phyloP scores from a whole-genome alignment of 2,888 invertebrate species.

The Keiferia lycopersicella region DNA sequence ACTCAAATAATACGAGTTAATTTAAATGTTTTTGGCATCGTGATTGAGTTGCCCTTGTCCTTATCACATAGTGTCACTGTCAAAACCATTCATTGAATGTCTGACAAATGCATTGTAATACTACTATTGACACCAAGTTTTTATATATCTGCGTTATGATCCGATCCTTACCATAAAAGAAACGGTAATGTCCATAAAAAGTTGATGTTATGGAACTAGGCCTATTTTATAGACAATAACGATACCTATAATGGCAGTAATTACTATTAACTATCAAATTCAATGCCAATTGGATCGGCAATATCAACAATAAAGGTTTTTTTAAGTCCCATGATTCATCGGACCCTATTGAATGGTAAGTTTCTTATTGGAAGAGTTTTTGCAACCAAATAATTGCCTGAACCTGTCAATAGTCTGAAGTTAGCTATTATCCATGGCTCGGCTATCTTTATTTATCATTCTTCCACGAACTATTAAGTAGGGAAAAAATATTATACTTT shows the following conservation, averaged over 20 bases:
- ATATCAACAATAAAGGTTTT: conserved; percentile 12
- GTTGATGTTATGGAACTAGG: neutral
- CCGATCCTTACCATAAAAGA: no score
- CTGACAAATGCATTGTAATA: conserved; percentile 51
- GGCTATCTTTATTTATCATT: conserved; percentile 31
- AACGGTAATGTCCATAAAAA: no score
- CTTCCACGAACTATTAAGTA: conserved; percentile 29
- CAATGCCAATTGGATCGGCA: neutral
- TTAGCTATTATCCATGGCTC: conserved; percentile 28
- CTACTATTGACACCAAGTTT: conserved; percentile 33
- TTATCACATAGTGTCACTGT: conserved; percentile 42
- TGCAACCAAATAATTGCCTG: conserved; percentile 32
- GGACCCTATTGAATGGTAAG: conserved; percentile 29
- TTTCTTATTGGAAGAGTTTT: conserved; percentile 30
- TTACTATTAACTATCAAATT: conserved; percentile 1
- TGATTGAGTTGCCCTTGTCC: conserved; percentile 57
- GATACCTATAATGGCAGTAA: neutral
- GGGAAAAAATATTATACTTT: conserved; percentile 36
- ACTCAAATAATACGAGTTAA: neutral
- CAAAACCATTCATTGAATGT: conserved; percentile 45
- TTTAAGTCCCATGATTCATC: conserved; percentile 29
- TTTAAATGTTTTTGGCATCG: conserved; percentile 38
- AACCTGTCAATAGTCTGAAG: conserved; percentile 27
- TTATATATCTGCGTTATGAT: no score
- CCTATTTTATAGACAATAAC: neutral